A percentile compares a stretch with the other conserved stretches of the same genome.
Conservation (phyloP, 2,888 invertebrate species). For the Acronicta alni region DNA sequence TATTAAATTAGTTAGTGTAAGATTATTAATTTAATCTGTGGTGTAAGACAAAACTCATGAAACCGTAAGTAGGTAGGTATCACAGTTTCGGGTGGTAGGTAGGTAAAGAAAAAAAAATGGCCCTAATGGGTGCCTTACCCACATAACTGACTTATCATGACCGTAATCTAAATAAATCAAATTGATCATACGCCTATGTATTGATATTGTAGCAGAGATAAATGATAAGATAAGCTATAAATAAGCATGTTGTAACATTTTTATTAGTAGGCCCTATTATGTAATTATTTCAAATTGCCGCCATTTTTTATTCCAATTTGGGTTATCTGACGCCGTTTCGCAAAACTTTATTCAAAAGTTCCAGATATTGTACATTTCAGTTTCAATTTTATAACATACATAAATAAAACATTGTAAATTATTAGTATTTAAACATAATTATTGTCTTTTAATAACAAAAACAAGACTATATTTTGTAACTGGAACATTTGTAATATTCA, state of each 20-base stretch:
- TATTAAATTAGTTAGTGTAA: too few species aligned
- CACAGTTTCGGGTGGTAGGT: too few species aligned
- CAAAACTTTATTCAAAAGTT: too few species aligned
- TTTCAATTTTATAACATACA: too few species aligned
- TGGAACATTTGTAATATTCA: background rate
- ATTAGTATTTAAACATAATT: too few species aligned
- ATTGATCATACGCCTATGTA: slow-evolving; percentile 13
- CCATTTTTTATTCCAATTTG: slow-evolving; percentile 31
- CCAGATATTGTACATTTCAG: too few species aligned
- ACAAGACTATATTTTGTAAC: too few species aligned
- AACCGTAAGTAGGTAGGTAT: too few species aligned
- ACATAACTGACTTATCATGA: background rate
- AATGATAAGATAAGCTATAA: slow-evolving; percentile 27
- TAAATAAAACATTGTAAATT: too few species aligned
- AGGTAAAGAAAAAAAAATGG: background rate
- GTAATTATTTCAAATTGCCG: slow-evolving; percentile 36
- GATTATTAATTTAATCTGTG: too few species aligned
- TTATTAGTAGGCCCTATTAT: slow-evolving; percentile 22
- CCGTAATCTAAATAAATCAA: slow-evolving; percentile 19
- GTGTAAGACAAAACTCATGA: too few species aligned
- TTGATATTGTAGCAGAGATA: slow-evolving; percentile 37
- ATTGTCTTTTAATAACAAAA: too few species aligned
- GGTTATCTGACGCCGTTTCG: slow-evolving; percentile 26
- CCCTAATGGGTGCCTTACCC: background rate
- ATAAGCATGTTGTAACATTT: slow-evolving; percentile 25